Evolutionary conservation across 2,888 invertebrate genomes (phyloP), one percentile per base, ranked within the genome.

Genomic region (Pardosa pseudoannulata): DNA sequence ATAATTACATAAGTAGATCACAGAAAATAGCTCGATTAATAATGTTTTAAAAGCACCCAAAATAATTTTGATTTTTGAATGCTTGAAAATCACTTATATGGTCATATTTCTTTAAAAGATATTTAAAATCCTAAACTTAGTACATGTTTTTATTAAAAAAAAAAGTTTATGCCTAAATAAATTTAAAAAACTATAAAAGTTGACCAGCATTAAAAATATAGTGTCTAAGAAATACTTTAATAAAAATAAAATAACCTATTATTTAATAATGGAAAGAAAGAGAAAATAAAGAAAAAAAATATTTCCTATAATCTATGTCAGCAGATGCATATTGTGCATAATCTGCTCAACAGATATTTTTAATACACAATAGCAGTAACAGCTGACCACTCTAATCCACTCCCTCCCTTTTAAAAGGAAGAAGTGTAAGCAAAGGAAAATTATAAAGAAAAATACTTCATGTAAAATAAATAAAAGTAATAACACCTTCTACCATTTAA

Each of bases 261-360:
- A n/a, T n/a, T n/a, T n/a, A n/a, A n/a, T n/a, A n/a, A n/a, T n/a
- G n/a, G n/a, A n/a, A n/a, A n/a, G n/a, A n/a, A n/a, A n/a, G n/a
- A n/a, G n/a, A n/a, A 19, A n/a, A 16, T 19, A 16, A 50, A 50
- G 5, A n/a, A 7, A 50, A 50, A 50, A n/a, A 50, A n/a, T 50
- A 27, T 62, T 62, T 27, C 7, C 23, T n/a, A n/a, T n/a, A 23
- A 3, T 28, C 13, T 3, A 65, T 65, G 13, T 13, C 65, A 65
- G 31, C 65, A 65, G 0, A 56, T 19, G 29, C 85, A 75, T 86
- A 79, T 79, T 75, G 79, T 31, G 74, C 41, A 46, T 62, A 74
- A 86, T 86, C 85, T 86, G 85, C 85, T 1, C 6, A n/a, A 79
- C 85, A 86, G 85, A 86, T 86, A 46, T 73, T 75, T 86, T 79